phyloP scores from a whole-genome alignment of 2,888 invertebrate species.

The Gerris lacustris region DNA sequence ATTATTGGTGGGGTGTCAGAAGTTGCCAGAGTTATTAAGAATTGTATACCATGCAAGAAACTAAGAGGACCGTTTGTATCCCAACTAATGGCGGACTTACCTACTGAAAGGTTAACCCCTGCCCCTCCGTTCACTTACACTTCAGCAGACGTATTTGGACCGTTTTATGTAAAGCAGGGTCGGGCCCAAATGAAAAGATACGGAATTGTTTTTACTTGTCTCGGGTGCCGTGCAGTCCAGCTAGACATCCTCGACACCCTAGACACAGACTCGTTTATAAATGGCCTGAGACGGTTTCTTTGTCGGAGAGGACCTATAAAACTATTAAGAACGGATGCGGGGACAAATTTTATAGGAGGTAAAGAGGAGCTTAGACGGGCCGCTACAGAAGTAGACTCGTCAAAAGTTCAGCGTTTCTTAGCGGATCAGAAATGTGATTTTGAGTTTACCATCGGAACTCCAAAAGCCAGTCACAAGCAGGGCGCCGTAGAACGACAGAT shows the following conservation, averaged over 20 bases:
- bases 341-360: background rate
- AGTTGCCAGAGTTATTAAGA: too few relatives aligned
- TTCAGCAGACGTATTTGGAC: background rate
- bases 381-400: too few relatives aligned
- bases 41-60: too few relatives aligned
- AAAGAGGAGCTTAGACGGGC: background rate
- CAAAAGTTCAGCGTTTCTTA: background rate
- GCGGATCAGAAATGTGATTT: background rate
- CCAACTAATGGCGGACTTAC: too few relatives aligned
- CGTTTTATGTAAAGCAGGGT: background rate
- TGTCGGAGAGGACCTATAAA: background rate
- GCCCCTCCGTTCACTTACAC: too few relatives aligned
- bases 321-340: background rate
- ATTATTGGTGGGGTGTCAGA: too few relatives aligned
- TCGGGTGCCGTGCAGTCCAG: too few relatives aligned
- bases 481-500: background rate
- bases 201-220: background rate
- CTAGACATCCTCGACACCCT: too few relatives aligned
- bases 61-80: too few relatives aligned
- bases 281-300: too few relatives aligned
- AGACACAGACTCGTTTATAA: too few relatives aligned
- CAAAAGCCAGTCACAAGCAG: background rate
- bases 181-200: background rate
- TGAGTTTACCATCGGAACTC: background rate
- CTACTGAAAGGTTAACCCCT: too few relatives aligned